Conservation (phyloP, 2,888 invertebrate genomes). For the Heliconius charithonia region DNA sequence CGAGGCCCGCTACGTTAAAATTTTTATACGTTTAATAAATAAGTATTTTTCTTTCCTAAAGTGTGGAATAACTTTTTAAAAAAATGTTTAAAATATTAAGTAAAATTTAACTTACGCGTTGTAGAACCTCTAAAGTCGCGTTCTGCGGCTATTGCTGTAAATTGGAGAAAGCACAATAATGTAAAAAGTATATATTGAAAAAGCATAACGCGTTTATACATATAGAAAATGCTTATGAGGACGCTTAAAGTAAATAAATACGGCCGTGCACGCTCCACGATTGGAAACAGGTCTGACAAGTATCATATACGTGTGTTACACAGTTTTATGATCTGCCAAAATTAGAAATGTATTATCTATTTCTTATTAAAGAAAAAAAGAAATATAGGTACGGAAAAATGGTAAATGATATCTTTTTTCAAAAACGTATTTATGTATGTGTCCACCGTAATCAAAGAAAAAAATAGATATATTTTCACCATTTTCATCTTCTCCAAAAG, state of each 20-base stretch:
- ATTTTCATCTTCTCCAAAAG: constrained; percentile 66
- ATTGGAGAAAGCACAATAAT: constrained; percentile 33
- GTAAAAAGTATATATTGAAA: not conserved
- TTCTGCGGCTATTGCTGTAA: constrained; percentile 62
- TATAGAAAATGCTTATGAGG: too few species aligned
- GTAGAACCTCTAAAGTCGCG: constrained; percentile 57
- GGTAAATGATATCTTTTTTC: too few species aligned
- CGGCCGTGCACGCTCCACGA: not conserved
- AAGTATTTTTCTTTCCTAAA: too few species aligned
- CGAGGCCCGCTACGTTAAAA: too few species aligned
- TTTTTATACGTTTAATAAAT: too few species aligned
- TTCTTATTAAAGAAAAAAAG: too few species aligned
- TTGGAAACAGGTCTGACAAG: not conserved
- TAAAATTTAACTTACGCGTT: constrained; percentile 51
- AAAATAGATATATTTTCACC: constrained; percentile 52
- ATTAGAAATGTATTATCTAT: not conserved
- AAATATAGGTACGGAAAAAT: too few species aligned
- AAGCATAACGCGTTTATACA: not conserved
- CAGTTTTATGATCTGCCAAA: not conserved
- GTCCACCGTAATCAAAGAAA: constrained; percentile 13
- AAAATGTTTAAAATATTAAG: too few species aligned
- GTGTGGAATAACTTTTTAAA: too few species aligned
- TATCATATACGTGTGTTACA: not conserved
- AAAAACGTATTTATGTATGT: too few species aligned
- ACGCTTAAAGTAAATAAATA: not conserved